Base-by-base conservation (phyloP, 2,888 invertebrate genomes). In the Pristionchus fissidentatus region DNA sequence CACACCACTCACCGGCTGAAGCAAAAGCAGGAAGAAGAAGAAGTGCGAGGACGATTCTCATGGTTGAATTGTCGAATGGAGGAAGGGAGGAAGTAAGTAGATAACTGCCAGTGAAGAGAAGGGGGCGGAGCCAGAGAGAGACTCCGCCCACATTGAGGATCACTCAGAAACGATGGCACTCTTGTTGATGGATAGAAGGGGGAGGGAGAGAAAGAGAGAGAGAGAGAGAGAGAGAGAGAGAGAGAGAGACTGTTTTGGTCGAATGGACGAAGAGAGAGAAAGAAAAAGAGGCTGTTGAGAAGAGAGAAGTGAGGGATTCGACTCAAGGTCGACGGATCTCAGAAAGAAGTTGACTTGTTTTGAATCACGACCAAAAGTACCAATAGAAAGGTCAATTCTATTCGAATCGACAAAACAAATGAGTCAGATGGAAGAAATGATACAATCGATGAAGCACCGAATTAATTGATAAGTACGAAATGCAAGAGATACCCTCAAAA, bases 221-320 rank as follows among this genome's bases (percentile, higher is more conserved):
- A 26, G 62, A 78, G 73, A 85, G 79, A 70, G 46, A 5, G 70
- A 70, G 41, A n/a, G 70, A 70, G 73, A 85, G 79, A 70, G 46
- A 5, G 70, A 70, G 41, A n/a, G 70, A 70, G 70, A 70, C 70
- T 70, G 70, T 70, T 70, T 70, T 70, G 77, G 26, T 66, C 52
- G 43, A 35, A 84, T 49, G n/a, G 32, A 77, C 62, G 79, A 70
- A 75, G 85, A 77, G 82, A 55, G 46, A 84, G 55, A 70, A 60
- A 83, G 49, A 60, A 77, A 82, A 80, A 82, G 84, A n/a, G 66
- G 46, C 29, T 46, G 75, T 26, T 32, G 73, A 26, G 73, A 81
- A 49, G 35, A 60, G 49, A 62, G 29, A 66, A 38, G 38, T 66
- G 62, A 70, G 41, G 70, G 32, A 60, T 60, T 32, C 4, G 60